Evolutionary conservation across 1,140 invertebrate species (phyloP).

Genomic region (Plutomurus gul): DNA sequence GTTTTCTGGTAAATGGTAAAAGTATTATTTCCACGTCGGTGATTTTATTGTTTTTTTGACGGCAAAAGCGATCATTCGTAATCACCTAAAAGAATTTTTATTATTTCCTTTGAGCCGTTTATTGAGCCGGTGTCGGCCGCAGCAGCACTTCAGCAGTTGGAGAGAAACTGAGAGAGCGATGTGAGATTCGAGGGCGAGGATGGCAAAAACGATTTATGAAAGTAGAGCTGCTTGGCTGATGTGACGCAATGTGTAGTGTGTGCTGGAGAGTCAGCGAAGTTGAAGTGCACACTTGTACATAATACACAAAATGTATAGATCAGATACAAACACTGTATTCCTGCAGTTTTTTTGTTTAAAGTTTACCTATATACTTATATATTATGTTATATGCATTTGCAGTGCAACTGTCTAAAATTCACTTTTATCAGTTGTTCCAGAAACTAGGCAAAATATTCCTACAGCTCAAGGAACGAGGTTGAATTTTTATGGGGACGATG

Average conservation of each 20-base stretch:
- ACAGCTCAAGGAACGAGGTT: too few relatives aligned
- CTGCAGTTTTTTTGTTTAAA: too few relatives aligned
- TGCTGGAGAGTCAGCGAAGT: neutral
- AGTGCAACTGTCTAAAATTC: too few relatives aligned
- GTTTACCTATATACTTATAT: too few relatives aligned
- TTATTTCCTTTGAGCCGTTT: constrained; percentile 27
- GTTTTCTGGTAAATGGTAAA: neutral
- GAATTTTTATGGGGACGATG: too few relatives aligned
- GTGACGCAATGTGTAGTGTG: neutral
- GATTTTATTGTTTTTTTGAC: constrained; percentile 30
- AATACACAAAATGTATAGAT: too few relatives aligned
- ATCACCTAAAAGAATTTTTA: constrained; percentile 30
- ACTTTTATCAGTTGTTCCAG: too few relatives aligned
- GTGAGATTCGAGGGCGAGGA: neutral
- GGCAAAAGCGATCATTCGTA: constrained; percentile 16
- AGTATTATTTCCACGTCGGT: constrained; percentile 24
- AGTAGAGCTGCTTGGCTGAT: neutral
- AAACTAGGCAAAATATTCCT: too few relatives aligned
- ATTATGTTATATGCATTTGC: too few relatives aligned
- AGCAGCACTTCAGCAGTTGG: neutral
- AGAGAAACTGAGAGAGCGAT: neutral
- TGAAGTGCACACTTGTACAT: neutral
- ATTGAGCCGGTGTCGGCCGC: constrained; percentile 17
- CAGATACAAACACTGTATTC: too few relatives aligned
- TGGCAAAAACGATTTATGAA: neutral